These are phyloP conservation scores for Caenorhabditis angaria DNA, from an alignment of 2,888 invertebrate species.

Conservation along the genomic window DNA sequence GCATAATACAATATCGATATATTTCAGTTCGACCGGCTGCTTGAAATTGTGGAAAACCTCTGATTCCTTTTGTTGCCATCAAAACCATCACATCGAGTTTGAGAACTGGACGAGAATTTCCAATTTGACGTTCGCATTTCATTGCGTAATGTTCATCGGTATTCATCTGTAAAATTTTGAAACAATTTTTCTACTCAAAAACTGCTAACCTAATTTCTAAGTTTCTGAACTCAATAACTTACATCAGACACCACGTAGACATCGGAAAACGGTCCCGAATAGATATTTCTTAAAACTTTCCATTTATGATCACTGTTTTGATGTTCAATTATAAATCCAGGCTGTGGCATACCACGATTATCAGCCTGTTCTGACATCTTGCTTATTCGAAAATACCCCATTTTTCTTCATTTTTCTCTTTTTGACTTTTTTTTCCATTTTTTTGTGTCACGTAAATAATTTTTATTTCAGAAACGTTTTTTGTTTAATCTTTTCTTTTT, in stretches of 20 bases:
- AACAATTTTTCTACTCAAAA: not conserved
- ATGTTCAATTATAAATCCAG: constrained; percentile 43
- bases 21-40: constrained; percentile 56
- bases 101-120: constrained; percentile 58
- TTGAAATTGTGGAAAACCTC: constrained; percentile 61
- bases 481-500: too few species aligned
- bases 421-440: too few species aligned
- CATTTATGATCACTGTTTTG: constrained; percentile 43
- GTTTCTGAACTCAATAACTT: not conserved
- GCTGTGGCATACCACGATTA: constrained; percentile 41
- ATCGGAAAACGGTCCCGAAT: constrained; percentile 64
- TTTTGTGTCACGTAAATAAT: too few species aligned
- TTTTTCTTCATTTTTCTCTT: too few species aligned
- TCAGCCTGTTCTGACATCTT: constrained; percentile 8
- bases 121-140: constrained; percentile 61
- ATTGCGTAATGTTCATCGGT: constrained; percentile 56
- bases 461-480: too few species aligned
- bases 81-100: constrained; percentile 64
- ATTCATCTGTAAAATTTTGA: constrained; percentile 15
- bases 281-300: constrained; percentile 50
- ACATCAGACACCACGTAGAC: constrained; percentile 58
- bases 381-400: not conserved
- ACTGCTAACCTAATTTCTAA: not conserved
- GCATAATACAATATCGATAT: constrained; percentile 64
- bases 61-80: constrained; percentile 43